Evolutionary conservation across 2,797 vertebrate genomes (phyloP).

Genomic region (Sphenodon punctatus): DNA sequence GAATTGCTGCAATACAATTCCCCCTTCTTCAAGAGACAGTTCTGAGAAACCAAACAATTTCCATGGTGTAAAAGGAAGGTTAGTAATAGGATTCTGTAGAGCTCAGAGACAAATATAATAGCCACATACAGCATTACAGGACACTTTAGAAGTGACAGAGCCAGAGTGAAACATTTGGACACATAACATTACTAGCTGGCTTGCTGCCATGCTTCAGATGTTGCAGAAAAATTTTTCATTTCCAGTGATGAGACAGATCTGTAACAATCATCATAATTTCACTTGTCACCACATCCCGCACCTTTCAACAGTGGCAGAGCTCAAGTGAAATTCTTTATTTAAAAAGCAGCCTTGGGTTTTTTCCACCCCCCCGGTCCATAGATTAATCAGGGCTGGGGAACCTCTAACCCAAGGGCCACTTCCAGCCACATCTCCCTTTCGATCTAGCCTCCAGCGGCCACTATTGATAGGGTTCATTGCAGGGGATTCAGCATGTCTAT

Average conservation of each 20-base stretch:
- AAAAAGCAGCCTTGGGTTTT: slow-evolving; percentile 37
- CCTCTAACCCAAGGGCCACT: no score
- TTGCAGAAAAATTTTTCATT: slow-evolving; percentile 30
- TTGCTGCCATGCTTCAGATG: slow-evolving; percentile 26
- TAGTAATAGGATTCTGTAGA: slow-evolving; percentile 62
- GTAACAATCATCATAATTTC: slow-evolving; percentile 53
- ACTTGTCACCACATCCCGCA: slow-evolving; percentile 41
- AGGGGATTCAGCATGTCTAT: no score
- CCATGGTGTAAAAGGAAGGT: slow-evolving; percentile 12
- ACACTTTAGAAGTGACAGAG: slow-evolving; percentile 48
- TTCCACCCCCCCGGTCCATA: no score
- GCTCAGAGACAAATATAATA: slow-evolving; percentile 57
- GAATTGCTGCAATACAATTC: slow-evolving; percentile 40
- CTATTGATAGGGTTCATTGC: no score
- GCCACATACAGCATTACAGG: slow-evolving; percentile 34
- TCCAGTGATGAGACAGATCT: slow-evolving; percentile 48
- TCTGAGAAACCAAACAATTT: slow-evolving; percentile 31
- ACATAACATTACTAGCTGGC: slow-evolving; percentile 47
- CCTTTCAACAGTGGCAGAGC: slow-evolving; percentile 24
- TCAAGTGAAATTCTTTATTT: slow-evolving; percentile 43
- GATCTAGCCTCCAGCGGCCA: no score
- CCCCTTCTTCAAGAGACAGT: neutral
- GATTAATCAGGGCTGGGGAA: no score
- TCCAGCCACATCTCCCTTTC: no score
- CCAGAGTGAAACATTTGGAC: slow-evolving; percentile 39